Evolutionary conservation across 1,140 invertebrate genomes (phyloP).

Genomic region (Samia ricini): DNA sequence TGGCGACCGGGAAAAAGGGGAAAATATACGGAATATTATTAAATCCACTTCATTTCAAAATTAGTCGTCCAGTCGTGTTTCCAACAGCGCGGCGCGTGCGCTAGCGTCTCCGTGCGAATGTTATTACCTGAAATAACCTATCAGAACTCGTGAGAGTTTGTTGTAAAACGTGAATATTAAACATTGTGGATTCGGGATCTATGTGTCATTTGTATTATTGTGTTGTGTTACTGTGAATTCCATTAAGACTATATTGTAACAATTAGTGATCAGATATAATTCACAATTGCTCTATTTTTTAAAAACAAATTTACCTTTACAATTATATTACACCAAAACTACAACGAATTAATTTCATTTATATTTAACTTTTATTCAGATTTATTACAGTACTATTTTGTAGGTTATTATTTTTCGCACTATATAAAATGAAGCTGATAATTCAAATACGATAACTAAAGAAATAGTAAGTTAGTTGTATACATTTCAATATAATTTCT

Average conservation of each 20-base stretch:
- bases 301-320: too few species aligned
- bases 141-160: neutral
- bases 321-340: too few species aligned
- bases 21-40: conserved; percentile 70
- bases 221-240: neutral
- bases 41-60: conserved; percentile 68
- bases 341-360: too few species aligned
- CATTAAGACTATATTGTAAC: neutral
- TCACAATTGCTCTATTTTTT: too few species aligned
- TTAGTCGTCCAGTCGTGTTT: conserved; percentile 64
- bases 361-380: too few species aligned
- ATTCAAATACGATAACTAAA: too few species aligned
- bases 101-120: conserved; percentile 29
- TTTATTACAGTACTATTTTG: too few species aligned
- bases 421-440: too few species aligned
- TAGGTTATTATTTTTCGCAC: too few species aligned
- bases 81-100: conserved; percentile 50
- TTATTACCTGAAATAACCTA: neutral
- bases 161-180: neutral
- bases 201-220: neutral
- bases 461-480: too few species aligned
- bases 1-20: conserved; percentile 51
- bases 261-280: neutral
- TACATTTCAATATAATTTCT: too few species aligned
- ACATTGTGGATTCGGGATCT: neutral